These are phyloP conservation scores for Pristionchus mayeri DNA, from an alignment of 2,888 invertebrate genomes.

Conservation along the genomic window DNA sequence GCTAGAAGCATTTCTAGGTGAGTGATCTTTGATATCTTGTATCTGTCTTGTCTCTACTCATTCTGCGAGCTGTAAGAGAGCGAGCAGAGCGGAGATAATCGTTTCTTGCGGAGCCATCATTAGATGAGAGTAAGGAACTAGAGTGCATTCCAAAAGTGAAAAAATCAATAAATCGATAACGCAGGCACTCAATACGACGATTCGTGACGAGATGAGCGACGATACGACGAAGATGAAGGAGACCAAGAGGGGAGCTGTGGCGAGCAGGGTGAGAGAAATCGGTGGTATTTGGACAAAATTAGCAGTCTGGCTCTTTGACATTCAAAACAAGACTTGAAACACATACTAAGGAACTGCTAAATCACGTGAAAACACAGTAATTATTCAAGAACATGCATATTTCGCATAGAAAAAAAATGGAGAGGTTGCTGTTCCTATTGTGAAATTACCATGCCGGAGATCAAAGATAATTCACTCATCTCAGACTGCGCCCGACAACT, in stretches of 20 bases:
- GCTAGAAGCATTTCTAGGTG: background rate
- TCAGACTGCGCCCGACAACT: constrained; percentile 51
- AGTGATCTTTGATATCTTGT: background rate
- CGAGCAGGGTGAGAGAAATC: background rate
- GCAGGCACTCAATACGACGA: constrained; percentile 55
- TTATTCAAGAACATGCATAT: background rate
- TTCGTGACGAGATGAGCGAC: constrained; percentile 46
- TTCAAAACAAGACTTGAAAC: no score
- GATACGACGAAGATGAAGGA: background rate
- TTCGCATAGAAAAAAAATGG: background rate
- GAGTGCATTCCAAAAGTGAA: background rate
- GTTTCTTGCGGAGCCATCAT: no score
- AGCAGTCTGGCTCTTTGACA: background rate
- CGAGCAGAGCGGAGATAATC: constrained; percentile 54
- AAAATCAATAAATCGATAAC: background rate
- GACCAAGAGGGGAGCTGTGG: background rate
- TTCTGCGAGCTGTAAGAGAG: no score
- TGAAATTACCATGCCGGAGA: no score
- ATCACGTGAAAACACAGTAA: no score
- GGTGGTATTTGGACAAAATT: no score
- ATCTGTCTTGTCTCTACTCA: no score
- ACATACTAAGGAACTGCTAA: no score
- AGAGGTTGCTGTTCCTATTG: no score
- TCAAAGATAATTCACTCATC: no score
- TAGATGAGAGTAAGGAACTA: no score